Evolutionary conservation across 2,888 invertebrate genomes (phyloP).

Genomic region (Dilophus febrilis): DNA sequence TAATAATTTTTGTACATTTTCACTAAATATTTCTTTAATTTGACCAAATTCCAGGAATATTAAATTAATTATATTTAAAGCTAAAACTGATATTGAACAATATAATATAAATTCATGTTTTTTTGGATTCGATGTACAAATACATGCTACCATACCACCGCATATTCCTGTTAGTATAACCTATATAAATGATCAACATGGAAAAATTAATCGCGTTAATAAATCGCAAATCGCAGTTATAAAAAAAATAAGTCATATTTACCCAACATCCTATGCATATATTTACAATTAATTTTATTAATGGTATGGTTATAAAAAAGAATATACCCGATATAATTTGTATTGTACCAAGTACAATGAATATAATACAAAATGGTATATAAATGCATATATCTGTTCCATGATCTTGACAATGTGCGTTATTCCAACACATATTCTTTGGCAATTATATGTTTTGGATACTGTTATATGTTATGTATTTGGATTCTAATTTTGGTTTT

Average conservation of each 20-base stretch:
- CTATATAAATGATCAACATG: slow-evolving; percentile 21
- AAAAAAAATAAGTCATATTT: too few relatives aligned
- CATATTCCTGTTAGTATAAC: slow-evolving; percentile 32
- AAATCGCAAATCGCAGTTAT: too few relatives aligned
- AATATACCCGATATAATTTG: slow-evolving; percentile 35
- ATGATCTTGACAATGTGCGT: slow-evolving; percentile 1
- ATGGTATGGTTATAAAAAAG: slow-evolving; percentile 33
- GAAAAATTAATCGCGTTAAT: not conserved
- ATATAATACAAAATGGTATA: slow-evolving; percentile 32
- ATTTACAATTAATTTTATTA: slow-evolving; percentile 32
- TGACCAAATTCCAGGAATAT: slow-evolving; percentile 5
- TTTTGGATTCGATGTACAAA: slow-evolving; percentile 26
- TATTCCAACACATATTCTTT: slow-evolving; percentile 1
- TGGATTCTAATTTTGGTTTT: too few relatives aligned
- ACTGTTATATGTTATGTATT: too few relatives aligned
- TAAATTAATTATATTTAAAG: slow-evolving; percentile 19
- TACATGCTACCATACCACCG: slow-evolving; percentile 32
- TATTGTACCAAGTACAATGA: slow-evolving; percentile 32
- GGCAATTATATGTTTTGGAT: too few relatives aligned
- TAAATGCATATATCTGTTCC: slow-evolving; percentile 18
- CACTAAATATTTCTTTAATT: slow-evolving; percentile 3
- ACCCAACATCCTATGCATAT: slow-evolving; percentile 36
- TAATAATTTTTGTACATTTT: slow-evolving; percentile 1
- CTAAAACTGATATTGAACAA: slow-evolving; percentile 22
- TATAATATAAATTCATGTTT: slow-evolving; percentile 32